A percentile compares a stretch with the other conserved stretches of the same genome.
Conservation (phyloP, 1,140 invertebrate species). For the Ectropis grisescens region DNA sequence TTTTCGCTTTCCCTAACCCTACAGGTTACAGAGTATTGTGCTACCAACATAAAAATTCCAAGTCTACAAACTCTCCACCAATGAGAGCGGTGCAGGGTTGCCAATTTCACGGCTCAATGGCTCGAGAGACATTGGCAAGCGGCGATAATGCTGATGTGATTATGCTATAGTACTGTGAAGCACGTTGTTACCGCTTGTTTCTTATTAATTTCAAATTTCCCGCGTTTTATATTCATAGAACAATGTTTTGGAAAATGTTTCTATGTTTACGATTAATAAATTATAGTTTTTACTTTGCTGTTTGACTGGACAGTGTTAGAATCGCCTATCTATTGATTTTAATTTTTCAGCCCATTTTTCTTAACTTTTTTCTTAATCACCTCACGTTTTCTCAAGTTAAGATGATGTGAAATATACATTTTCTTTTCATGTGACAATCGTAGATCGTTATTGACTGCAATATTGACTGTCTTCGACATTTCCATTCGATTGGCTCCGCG, state of each 20-base stretch:
- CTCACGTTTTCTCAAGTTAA: too few species aligned
- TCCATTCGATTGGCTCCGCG: too few species aligned
- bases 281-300: neutral
- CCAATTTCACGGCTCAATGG: constrained; percentile 20
- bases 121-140: constrained; percentile 8
- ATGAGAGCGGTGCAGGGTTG: constrained; percentile 6
- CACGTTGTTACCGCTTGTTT: neutral
- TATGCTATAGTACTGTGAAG: neutral
- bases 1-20: too few species aligned
- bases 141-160: neutral
- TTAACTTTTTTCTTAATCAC: too few species aligned
- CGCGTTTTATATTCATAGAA: neutral
- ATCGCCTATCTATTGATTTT: too few species aligned
- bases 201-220: neutral
- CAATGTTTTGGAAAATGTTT: neutral
- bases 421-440: too few species aligned
- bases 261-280: neutral
- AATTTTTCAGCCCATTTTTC: too few species aligned
- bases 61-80: constrained; percentile 4
- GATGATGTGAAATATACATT: too few species aligned
- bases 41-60: constrained; percentile 13
- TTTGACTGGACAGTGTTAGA: neutral
- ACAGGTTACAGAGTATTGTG: constrained; percentile 5
- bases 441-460: too few species aligned
- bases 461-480: too few species aligned